These are phyloP conservation scores for Diplogasteroides magnus DNA, from an alignment of 1,140 invertebrate species.

Conservation along the genomic window DNA sequence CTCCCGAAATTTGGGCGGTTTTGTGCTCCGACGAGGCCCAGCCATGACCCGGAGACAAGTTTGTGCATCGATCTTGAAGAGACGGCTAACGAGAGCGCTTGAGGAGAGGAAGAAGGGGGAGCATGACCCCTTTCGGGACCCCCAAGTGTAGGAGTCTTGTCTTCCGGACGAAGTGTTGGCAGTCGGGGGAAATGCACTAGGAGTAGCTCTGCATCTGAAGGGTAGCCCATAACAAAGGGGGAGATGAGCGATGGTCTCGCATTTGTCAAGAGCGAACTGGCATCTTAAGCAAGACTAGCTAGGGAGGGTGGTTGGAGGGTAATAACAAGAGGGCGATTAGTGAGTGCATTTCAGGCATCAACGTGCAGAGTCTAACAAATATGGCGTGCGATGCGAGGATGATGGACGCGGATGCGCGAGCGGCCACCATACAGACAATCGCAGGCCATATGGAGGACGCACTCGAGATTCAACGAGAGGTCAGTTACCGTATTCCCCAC, in stretches of 20 bases:
- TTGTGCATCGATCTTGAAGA: neutral
- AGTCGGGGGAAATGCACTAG: too few species aligned
- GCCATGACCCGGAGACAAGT: too few species aligned
- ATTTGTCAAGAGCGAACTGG: too few species aligned
- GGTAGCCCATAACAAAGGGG: too few species aligned
- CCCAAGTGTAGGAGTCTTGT: neutral
- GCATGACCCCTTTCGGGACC: neutral
- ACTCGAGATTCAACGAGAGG: constrained; percentile 53
- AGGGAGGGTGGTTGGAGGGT: too few species aligned
- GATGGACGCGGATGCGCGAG: constrained; percentile 53
- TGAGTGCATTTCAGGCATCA: constrained; percentile 43
- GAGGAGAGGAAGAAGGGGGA: neutral
- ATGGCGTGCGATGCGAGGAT: constrained; percentile 55
- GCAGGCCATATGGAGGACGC: constrained; percentile 56
- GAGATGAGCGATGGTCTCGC: neutral
- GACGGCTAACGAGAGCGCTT: neutral
- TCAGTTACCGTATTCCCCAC: constrained; percentile 14
- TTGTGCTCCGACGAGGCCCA: neutral
- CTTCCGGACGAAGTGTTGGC: too few species aligned
- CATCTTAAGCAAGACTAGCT: too few species aligned
- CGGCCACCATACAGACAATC: constrained; percentile 54
- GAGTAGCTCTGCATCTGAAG: too few species aligned
- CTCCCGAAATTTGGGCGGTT: constrained; percentile 8
- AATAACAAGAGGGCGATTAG: neutral
- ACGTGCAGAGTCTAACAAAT: constrained; percentile 54